Base-by-base conservation (phyloP, 1,140 invertebrate species). In the Daktulosphaira vitifoliae region DNA sequence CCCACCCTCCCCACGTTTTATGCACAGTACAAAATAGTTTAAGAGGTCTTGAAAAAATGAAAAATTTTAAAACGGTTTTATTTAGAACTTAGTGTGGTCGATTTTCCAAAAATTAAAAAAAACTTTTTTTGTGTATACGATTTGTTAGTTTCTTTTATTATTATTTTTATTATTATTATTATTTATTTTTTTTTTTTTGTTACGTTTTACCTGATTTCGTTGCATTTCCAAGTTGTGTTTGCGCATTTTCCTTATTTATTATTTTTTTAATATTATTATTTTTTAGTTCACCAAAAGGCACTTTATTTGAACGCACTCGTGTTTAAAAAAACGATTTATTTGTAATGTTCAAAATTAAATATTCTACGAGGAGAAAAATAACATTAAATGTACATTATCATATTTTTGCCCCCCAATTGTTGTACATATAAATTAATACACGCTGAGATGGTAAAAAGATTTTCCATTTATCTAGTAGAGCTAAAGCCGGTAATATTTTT, bases 191-290 rank as follows among this genome's bases (percentile, higher is more conserved):
- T 26, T 54, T 44, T 48, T 62, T 62, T 62, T 48, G 56, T 62
- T 62, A 62, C 25, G 56, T 62, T 62, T 62, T 62, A 48, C 56
- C 56, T 62, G 56, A 62, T 62, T 62, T 62, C 56, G 56, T 62
- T 62, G 56, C 56, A 62, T 62, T 62, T 62, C 56, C 56, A 62
- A 62, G 42, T 62, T 62, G 56, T 62, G 56, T 62, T 62, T 62
- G 56, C 39, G 56, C 56, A 62, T 62, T 62, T 59, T 48, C 22
- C 56, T 20, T 62, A 3, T 7, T 44, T 44, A 44, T 44, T 33
- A 33, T 33, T 59, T 46, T 42, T 29, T 44, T 46, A 62, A 7
- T 16, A 13, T 18, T 59, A 42, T 25, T 46, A 42, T 46, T 62
- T 44, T 29, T 59, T 39, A 23, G 20, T 56, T 48, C 56, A 62